phyloP scores from a whole-genome alignment of 2,888 invertebrate genomes.

The Timema podura region DNA sequence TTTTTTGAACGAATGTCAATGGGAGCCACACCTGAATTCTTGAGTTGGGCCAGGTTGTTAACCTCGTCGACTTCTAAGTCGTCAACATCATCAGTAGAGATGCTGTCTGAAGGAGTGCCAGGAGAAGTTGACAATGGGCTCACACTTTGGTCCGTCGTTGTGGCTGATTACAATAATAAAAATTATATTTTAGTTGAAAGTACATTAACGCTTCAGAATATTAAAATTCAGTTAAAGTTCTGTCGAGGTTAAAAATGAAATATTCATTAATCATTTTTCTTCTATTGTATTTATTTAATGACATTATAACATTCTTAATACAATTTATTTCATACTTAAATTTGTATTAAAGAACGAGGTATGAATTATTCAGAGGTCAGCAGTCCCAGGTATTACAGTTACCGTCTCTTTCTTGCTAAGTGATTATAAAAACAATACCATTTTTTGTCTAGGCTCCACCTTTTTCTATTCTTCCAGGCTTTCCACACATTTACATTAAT shows the following conservation, averaged over 20 bases:
- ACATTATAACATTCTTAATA: too few relatives aligned
- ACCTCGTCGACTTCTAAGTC: constrained; percentile 51
- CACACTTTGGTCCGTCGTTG: constrained; percentile 52
- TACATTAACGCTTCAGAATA: neutral
- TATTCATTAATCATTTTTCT: neutral
- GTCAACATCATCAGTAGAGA: constrained; percentile 52
- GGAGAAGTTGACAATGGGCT: constrained; percentile 52
- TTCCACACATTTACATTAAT: too few relatives aligned
- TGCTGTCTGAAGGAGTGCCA: constrained; percentile 46
- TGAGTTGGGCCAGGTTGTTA: constrained; percentile 45
- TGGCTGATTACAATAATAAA: constrained; percentile 38
- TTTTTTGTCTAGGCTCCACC: too few relatives aligned
- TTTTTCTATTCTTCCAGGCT: too few relatives aligned
- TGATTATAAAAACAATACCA: too few relatives aligned
- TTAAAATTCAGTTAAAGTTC: neutral
- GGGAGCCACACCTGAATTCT: constrained; percentile 36
- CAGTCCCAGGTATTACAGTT: too few relatives aligned
- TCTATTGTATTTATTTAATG: neutral
- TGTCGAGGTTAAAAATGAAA: too few relatives aligned
- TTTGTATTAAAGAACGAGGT: too few relatives aligned
- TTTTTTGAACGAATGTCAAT: too few relatives aligned
- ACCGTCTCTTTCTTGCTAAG: too few relatives aligned
- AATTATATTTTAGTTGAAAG: neutral
- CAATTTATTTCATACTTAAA: too few relatives aligned
- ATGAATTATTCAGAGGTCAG: too few relatives aligned